Evolutionary conservation across 1,140 invertebrate genomes (phyloP).

Genomic region (Steinernema feltiae): DNA sequence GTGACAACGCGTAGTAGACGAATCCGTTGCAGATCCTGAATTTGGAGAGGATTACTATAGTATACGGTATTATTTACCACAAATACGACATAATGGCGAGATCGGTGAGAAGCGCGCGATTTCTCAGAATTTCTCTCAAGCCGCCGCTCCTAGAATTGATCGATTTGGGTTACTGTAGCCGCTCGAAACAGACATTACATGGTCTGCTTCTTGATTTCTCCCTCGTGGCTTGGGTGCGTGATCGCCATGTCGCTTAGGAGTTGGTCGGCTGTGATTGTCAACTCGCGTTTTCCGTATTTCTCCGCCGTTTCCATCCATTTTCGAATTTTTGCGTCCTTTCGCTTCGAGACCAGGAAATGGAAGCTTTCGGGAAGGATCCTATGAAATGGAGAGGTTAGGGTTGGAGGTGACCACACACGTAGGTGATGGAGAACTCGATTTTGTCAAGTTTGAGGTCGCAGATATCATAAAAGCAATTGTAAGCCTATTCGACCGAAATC

Average conservation of each 20-base stretch:
- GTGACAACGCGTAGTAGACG: constrained; percentile 60
- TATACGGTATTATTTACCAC: constrained; percentile 10
- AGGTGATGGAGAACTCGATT: too few species aligned
- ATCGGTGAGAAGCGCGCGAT: constrained; percentile 18
- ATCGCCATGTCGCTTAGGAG: neutral
- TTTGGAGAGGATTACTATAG: constrained; percentile 15
- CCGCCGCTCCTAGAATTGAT: neutral
- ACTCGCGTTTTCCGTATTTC: constrained; percentile 4
- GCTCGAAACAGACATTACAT: too few species aligned
- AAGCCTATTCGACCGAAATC: too few species aligned
- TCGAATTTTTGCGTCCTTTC: constrained; percentile 20
- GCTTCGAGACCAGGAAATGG: constrained; percentile 39
- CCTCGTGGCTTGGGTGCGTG: neutral
- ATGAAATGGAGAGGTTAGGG: too few species aligned
- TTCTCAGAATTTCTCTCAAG: neutral
- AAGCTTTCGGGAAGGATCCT: constrained; percentile 35
- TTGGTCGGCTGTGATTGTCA: constrained; percentile 21
- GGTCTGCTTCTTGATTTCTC: too few species aligned
- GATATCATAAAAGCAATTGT: too few species aligned
- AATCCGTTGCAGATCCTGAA: constrained; percentile 56
- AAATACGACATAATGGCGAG: constrained; percentile 20
- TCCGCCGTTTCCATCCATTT: constrained; percentile 33
- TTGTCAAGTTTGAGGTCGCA: too few species aligned
- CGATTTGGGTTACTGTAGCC: too few species aligned
- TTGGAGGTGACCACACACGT: too few species aligned